Conservation (phyloP, 2,113 vertebrate species). For the Chionodraco myersi region DNA sequence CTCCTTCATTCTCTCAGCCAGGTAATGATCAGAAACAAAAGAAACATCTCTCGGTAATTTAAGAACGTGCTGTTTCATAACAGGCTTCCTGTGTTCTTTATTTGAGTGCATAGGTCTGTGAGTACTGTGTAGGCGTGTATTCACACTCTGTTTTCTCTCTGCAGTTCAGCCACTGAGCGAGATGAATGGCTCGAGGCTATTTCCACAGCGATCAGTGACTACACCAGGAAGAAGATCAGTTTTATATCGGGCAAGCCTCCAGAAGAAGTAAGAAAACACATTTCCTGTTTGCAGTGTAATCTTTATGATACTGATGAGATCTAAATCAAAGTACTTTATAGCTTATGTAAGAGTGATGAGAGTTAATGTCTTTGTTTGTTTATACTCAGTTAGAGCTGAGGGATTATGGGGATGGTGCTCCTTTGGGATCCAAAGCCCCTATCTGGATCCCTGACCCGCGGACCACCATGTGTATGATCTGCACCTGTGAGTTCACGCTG, state of each 20-base stretch:
- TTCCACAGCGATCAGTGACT: slow-evolving; percentile 91
- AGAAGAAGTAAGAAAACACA: slow-evolving; percentile 81
- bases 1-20: slow-evolving; percentile 97
- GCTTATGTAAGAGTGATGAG: not conserved
- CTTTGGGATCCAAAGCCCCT: slow-evolving; percentile 93
- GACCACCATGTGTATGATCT: slow-evolving; percentile 98
- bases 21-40: slow-evolving; percentile 79
- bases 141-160: slow-evolving; percentile 28
- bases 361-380: not conserved
- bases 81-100: not conserved
- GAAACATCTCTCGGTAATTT: not conserved
- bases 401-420: slow-evolving; percentile 80
- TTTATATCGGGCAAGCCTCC: slow-evolving; percentile 90
- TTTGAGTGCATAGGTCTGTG: not conserved
- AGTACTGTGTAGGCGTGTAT: not conserved
- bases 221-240: slow-evolving; percentile 93
- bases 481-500: slow-evolving; percentile 94
- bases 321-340: not conserved
- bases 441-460: slow-evolving; percentile 98
- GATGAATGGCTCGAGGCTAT: slow-evolving; percentile 96
- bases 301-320: not conserved
- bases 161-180: slow-evolving; percentile 92
- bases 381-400: slow-evolving; percentile 79
- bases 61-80: not conserved
- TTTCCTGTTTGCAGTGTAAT: slow-evolving; percentile 12